Base-by-base conservation (phyloP, 2,113 vertebrate species). In the Panthera uncia region DNA sequence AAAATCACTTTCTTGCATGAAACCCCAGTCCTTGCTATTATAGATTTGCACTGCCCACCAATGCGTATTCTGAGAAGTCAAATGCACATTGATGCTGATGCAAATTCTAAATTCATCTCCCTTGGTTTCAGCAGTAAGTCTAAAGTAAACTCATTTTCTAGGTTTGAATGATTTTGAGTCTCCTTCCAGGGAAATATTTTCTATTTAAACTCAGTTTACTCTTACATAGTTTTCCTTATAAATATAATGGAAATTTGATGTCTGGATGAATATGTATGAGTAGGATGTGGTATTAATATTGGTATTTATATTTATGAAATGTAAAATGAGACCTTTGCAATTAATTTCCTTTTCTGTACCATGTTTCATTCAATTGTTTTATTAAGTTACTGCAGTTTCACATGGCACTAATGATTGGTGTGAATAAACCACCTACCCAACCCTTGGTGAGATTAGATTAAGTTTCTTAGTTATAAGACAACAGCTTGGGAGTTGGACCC, bases 171-270 rank as follows among this genome's bases (percentile, higher is more conserved):
- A 66, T 63, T 78, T 89, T 63, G n/a, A 41, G 14, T 93, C 38
- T 97, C n/a, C 21, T 86, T 88, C 63, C 68, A 76, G 61, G 45
- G 66, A 92, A 73, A 16, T 82, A 27, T 48, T 87, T 94, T 88
- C 84, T 85, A 6, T 79, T 90, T 74, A 57, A 91, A 31, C 45
- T 55, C 33, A 84, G 14, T 73, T 91, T 85, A 65, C 76, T 94
- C 52, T 89, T 61, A 41, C 38, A 31, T 87, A 4, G 11, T 80
- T 94, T 89, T 92, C 50, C 73, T 89, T 92, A 11, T 45, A 94
- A 79, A 33, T 85, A 21, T 73, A 45, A 38, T 90, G 71, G 83
- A 90, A 92, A 65, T 52, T 38, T 86, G 87, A 82, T 76, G 55
- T 76, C 73, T 81, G 74, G 61, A 69, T 96, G 78, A 76, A 36